Conservation (phyloP, 2,888 invertebrate genomes). For the Phyllotreta striolata region DNA sequence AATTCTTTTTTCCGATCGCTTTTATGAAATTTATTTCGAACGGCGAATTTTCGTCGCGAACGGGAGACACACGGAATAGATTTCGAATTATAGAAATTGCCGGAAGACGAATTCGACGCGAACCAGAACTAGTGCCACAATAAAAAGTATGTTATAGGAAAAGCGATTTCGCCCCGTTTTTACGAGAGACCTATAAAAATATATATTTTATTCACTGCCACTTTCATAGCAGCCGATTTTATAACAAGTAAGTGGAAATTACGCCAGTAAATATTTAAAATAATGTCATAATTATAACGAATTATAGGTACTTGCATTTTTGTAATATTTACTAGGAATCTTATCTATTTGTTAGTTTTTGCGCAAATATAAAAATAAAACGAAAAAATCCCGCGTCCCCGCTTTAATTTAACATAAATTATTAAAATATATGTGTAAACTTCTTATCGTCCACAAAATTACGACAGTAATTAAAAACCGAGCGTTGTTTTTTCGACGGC, state of each 20-base stretch:
- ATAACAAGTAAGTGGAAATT: slow-evolving; percentile 1
- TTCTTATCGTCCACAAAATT: slow-evolving; percentile 24
- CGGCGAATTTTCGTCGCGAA: no score
- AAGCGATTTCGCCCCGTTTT: slow-evolving; percentile 7
- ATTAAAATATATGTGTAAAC: slow-evolving; percentile 18
- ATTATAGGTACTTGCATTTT: no score
- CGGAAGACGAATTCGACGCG: slow-evolving; percentile 11
- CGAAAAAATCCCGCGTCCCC: not conserved
- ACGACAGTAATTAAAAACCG: slow-evolving; percentile 11
- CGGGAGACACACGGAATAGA: not conserved
- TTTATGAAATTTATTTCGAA: no score
- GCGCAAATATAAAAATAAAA: no score
- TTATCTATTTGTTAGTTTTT: no score
- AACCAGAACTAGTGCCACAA: slow-evolving; percentile 7
- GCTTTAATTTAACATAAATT: not conserved
- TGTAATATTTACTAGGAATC: no score
- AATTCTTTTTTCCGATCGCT: no score
- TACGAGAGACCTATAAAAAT: slow-evolving; percentile 10
- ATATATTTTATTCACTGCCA: slow-evolving; percentile 12
- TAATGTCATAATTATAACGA: no score
- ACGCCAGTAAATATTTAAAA: no score
- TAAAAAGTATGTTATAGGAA: slow-evolving; percentile 13
- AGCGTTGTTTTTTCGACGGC: slow-evolving; percentile 14
- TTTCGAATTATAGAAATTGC: slow-evolving; percentile 16
- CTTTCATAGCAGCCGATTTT: not conserved